Base-by-base conservation (phyloP, 1,140 invertebrate genomes). In the Agrypnia vestita region DNA sequence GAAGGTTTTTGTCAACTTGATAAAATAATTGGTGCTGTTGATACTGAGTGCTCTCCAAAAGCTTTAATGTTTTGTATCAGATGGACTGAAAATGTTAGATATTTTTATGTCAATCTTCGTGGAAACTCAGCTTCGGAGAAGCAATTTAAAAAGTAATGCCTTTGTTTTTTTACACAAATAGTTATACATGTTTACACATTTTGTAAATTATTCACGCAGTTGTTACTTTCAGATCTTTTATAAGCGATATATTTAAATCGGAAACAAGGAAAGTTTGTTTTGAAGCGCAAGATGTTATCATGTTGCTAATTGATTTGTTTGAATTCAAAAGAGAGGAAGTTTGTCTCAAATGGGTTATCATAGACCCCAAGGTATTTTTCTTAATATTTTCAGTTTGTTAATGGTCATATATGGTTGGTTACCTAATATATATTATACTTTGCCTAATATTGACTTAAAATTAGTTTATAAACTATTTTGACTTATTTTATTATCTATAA, bases 361-460 rank as follows among this genome's bases (percentile, higher is more conserved):
- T 79, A 12, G 78, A 79, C 61, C 78, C 78, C 10, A 73, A 79
- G 69, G 78, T 73, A 55, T 78, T n/a, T n/a, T n/a, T n/a, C n/a
- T n/a, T n/a, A n/a, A n/a, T n/a, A n/a, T n/a, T n/a, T n/a, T n/a
- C n/a, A n/a, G n/a, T n/a, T n/a, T n/a, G n/a, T n/a, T n/a, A n/a
- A n/a, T n/a, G n/a, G n/a, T n/a, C n/a, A n/a, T n/a, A n/a, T n/a
- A n/a, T n/a, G n/a, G n/a, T n/a, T n/a, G n/a, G n/a, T n/a, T n/a
- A n/a, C n/a, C n/a, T n/a, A n/a, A n/a, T n/a, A n/a, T n/a, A n/a
- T n/a, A n/a, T n/a, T n/a, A n/a, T n/a, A n/a, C n/a, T n/a, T n/a
- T n/a, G n/a, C n/a, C n/a, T n/a, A n/a, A n/a, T n/a, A n/a, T n/a
- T n/a, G n/a, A n/a, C n/a, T n/a, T n/a, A n/a, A n/a, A n/a, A n/a